Evolutionary conservation across 2,797 vertebrate species (phyloP).

Genomic region (Scolopax rusticola): DNA sequence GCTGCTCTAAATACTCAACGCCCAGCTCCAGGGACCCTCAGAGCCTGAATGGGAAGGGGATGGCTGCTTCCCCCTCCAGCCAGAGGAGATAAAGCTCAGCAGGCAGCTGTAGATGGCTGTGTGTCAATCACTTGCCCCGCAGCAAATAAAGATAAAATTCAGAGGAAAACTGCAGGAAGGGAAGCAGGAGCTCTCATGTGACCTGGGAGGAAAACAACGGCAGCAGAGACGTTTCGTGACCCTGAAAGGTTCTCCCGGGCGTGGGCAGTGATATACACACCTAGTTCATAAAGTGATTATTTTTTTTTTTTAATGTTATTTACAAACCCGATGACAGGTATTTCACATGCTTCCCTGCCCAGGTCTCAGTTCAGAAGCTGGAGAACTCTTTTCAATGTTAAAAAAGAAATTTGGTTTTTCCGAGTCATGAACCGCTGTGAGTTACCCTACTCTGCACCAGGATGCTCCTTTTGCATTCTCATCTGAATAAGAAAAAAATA

Average conservation of each 20-base stretch:
- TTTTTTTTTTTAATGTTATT: background rate
- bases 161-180: conserved; percentile 23
- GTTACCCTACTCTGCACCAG: background rate
- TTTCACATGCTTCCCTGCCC: background rate
- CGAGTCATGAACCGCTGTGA: background rate
- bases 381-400: background rate
- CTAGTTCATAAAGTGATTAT: background rate
- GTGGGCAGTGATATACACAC: background rate
- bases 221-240: fast-evolving
- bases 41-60: fast-evolving
- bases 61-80: background rate
- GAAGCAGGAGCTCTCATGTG: background rate
- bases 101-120: background rate
- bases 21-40: background rate
- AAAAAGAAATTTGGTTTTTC: background rate
- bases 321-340: background rate
- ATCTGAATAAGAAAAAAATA: background rate
- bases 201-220: conserved; percentile 18
- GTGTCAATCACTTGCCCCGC: background rate
- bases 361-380: background rate
- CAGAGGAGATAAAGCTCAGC: background rate
- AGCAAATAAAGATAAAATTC: conserved; percentile 6
- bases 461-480: background rate
- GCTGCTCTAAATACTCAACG: background rate
- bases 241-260: background rate